Base-by-base conservation (phyloP, 1,140 invertebrate genomes). In the Micrasema minimum region DNA sequence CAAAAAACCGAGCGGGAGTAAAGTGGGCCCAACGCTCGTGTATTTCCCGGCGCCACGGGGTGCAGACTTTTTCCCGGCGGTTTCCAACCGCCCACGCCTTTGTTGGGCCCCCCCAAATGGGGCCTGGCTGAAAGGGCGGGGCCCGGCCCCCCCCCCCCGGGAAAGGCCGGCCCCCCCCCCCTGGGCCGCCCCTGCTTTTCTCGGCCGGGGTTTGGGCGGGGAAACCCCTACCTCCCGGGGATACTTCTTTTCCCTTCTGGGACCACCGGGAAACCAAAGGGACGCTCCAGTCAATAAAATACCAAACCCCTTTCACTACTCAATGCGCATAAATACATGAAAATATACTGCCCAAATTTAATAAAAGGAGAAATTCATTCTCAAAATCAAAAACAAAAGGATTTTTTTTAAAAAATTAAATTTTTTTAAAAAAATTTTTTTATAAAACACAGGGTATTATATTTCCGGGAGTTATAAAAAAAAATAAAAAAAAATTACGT, bases 191-290 rank as follows among this genome's bases (percentile, higher is more conserved):
- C 10, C 57, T 67, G 12, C 53, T 66, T 7, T 74, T 67, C 64
- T 62, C 72, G 16, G 72, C 72, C 23, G 72, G 70, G 22, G 72
- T 74, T n/a, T n/a, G n/a, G 72, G 62, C 50, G 72, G 53, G 9
- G 72, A n/a, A n/a, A 61, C 20, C 46, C 62, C 20, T 66, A 66
- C 53, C 67, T 74, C n/a, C 67, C 61, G 12, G 51, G 51, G 51
- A 4, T 74, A 65, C 43, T 74, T 74, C 67, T 73, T 59, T 10
- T 66, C 50, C 9, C 26, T 16, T 46, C 11, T 18, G n/a, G 16
- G 64, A 66, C n/a, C 11, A 20, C 43, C 51, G 45, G 66, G 35
- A n/a, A n/a, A 41, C 51, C 53, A 69, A 16, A 38, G 59, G n/a
- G 65, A 67, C 38, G 50, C 50, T 67, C 50, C 65, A 67, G 65